These are phyloP conservation scores for Biston betularia DNA, from an alignment of 2,888 invertebrate genomes.

Conservation along the genomic window DNA sequence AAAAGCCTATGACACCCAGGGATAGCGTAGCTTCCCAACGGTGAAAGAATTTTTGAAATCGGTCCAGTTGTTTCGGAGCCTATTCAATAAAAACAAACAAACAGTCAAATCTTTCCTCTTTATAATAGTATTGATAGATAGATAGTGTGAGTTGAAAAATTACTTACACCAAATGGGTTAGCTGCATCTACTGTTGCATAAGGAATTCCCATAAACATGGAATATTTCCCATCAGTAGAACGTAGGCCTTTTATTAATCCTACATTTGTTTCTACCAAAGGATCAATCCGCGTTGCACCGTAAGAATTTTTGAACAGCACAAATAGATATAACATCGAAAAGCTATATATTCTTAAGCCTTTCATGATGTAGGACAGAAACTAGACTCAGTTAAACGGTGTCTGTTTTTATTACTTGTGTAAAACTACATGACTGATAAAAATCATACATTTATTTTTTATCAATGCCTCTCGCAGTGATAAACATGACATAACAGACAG, in stretches of 20 bases:
- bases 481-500: slow-evolving; percentile 3
- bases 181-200: slow-evolving; percentile 58
- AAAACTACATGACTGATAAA: background rate
- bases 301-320: slow-evolving; percentile 38
- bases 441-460: background rate
- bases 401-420: background rate
- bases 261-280: slow-evolving; percentile 59
- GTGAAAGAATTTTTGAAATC: too few species aligned
- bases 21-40: too few species aligned
- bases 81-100: too few species aligned
- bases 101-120: too few species aligned
- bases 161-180: slow-evolving; percentile 69
- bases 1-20: too few species aligned
- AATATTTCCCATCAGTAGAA: slow-evolving; percentile 61
- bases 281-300: slow-evolving; percentile 54
- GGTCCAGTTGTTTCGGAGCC: too few species aligned
- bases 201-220: slow-evolving; percentile 70
- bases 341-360: slow-evolving; percentile 24
- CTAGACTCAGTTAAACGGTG: slow-evolving; percentile 4
- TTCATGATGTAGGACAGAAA: slow-evolving; percentile 39
- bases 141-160: too few species aligned
- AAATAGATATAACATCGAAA: slow-evolving; percentile 37
- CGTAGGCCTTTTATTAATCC: slow-evolving; percentile 62
- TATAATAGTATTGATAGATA: too few species aligned
- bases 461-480: background rate